Evolutionary conservation across 2,888 invertebrate species (phyloP).

Genomic region (Drosophila prostipennis): DNA sequence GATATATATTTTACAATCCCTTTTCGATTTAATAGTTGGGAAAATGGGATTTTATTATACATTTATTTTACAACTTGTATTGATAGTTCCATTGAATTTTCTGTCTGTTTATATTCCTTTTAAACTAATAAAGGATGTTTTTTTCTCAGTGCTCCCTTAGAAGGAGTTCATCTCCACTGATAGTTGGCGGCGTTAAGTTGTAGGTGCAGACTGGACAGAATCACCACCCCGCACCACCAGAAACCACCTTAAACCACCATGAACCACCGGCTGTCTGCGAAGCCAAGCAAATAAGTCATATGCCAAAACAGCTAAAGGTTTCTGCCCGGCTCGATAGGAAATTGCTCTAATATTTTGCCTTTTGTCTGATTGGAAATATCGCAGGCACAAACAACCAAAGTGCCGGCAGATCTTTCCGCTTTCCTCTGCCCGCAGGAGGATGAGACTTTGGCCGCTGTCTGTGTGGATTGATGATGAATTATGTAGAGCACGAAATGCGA

Average conservation of each 20-base stretch:
- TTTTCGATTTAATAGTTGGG: too few relatives aligned
- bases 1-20: too few relatives aligned
- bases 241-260: neutral
- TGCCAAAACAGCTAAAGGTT: constrained; percentile 51
- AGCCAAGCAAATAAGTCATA: constrained; percentile 72
- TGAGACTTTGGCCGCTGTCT: constrained; percentile 48
- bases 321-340: constrained; percentile 56
- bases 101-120: neutral
- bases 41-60: too few relatives aligned
- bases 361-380: constrained; percentile 71
- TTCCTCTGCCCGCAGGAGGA: constrained; percentile 63
- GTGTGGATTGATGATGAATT: constrained; percentile 82
- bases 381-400: constrained; percentile 44
- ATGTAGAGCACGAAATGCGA: constrained; percentile 83
- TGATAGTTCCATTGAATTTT: too few relatives aligned
- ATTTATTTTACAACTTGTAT: neutral
- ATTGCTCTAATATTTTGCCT: constrained; percentile 74
- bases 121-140: too few relatives aligned
- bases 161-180: constrained; percentile 40
- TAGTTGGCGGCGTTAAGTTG: constrained; percentile 74
- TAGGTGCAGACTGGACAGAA: constrained; percentile 64
- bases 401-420: constrained; percentile 27
- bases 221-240: constrained; percentile 19
- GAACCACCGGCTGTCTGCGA: constrained; percentile 14
- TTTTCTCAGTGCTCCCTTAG: constrained; percentile 15